phyloP scores from a whole-genome alignment of 64 coral and sea anemone species.

The Catalaphyllia jardinei region DNA sequence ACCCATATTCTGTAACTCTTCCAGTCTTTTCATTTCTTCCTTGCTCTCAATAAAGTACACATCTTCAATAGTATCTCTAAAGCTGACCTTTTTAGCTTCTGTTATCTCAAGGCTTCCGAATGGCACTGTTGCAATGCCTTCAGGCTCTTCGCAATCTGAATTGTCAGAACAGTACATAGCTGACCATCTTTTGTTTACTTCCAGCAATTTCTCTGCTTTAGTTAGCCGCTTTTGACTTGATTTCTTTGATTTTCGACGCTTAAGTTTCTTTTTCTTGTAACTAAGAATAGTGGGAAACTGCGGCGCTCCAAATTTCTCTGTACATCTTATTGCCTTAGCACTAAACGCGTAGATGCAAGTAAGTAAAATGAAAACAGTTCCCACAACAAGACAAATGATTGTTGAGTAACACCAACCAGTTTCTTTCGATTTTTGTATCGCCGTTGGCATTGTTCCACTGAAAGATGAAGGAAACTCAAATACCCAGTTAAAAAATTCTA shows the following conservation, averaged over 20 bases:
- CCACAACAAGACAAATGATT: neutral
- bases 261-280: neutral
- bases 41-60: constrained; percentile 43
- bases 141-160: neutral
- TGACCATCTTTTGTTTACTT: constrained; percentile 30
- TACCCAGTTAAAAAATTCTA: constrained; percentile 7
- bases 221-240: neutral
- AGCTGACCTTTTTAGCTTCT: constrained; percentile 23
- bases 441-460: neutral
- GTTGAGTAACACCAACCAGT: neutral
- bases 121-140: neutral
- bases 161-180: constrained; percentile 13
- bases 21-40: constrained; percentile 28
- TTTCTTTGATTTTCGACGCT: constrained; percentile 22
- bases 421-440: neutral
- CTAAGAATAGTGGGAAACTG: neutral
- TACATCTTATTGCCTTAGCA: neutral
- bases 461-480: neutral
- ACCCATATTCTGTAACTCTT: neutral
- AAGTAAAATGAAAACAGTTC: neutral
- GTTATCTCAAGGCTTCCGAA: constrained; percentile 10
- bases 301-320: neutral
- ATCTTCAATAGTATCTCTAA: constrained; percentile 29
- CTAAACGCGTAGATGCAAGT: neutral
- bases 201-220: neutral